Evolutionary conservation across 2,113 vertebrate species (phyloP).

Genomic region (Melierax canorus): DNA sequence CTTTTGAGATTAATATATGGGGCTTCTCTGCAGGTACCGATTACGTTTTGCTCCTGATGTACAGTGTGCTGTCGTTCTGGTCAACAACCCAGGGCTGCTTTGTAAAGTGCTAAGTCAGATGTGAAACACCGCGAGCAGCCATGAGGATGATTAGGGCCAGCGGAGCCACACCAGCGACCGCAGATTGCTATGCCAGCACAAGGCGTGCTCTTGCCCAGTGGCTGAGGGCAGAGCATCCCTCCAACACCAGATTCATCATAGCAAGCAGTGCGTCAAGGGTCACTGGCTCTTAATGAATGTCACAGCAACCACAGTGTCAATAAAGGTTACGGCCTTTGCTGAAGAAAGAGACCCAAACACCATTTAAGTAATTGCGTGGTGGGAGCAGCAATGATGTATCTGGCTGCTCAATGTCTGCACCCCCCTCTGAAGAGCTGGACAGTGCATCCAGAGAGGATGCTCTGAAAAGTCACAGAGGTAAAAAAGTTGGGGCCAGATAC

Average conservation of each 20-base stretch:
- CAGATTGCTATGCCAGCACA: background rate
- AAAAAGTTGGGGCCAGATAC: background rate
- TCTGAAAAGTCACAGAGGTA: background rate
- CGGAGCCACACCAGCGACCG: background rate
- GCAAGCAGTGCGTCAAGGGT: background rate
- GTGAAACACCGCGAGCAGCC: background rate
- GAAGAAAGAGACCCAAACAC: constrained; percentile 8
- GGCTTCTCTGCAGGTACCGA: background rate
- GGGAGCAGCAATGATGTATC: background rate
- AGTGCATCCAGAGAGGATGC: background rate
- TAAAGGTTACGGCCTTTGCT: constrained; percentile 35
- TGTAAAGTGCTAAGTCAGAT: background rate
- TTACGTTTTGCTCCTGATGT: background rate
- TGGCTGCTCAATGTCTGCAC: background rate
- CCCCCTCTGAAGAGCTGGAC: background rate
- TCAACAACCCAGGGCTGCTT: background rate
- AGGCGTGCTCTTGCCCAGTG: background rate
- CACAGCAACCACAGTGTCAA: constrained; percentile 20
- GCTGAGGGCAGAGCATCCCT: background rate
- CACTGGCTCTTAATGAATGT: constrained; percentile 8
- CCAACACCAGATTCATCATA: background rate
- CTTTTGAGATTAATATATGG: background rate
- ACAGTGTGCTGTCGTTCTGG: background rate
- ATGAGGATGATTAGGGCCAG: background rate
- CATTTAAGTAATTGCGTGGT: constrained; percentile 28